Base-by-base conservation (phyloP, 2,797 vertebrate species). In the Emys orbicularis region DNA sequence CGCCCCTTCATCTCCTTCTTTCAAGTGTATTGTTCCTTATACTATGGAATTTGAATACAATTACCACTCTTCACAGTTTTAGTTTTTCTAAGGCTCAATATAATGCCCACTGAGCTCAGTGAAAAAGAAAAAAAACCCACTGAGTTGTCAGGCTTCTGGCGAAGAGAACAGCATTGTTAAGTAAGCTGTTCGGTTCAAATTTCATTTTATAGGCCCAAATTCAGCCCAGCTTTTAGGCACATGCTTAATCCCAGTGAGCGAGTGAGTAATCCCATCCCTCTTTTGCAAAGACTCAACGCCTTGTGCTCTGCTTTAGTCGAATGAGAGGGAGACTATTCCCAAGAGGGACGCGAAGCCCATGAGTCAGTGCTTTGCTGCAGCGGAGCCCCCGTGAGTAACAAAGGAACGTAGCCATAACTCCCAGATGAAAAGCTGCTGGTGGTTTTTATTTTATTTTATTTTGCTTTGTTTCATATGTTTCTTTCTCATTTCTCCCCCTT, bases 31-130 rank as follows among this genome's bases (percentile, higher is more conserved):
- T 65, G 31, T 65, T 65, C 16, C 87, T 77, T 79, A 31, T 59
- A 59, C 91, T 44, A 41, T 0, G 25, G 0, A 61, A 79, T 0
- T 37, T 31, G 52, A 95, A 56, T 68, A 89, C 88, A 93, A 83
- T 23, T 79, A 77, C 19, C 4, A n/a, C 85, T 87, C 93, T 90
- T 93, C 86, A 91, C 87, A 57, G 23, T 83, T 90, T n/a, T 12
- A 25, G 25, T 44, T 77, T 88, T 90, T 89, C 91, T 83, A 52
- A 37, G 74, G 57, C 72, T 44, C 25, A 8, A 4, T 27, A 25
- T 8, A 76, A 47, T 49, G 34, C 10, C 11, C 8, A 3, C 0
- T 86, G 80, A 89, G 4, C 31, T 57, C 31, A 79, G 18, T 37
- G 59, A 34, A 61, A 61, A 77, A 90, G 86, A 23, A 74, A 86